Evolutionary conservation across 2,113 vertebrate genomes (phyloP).

Genomic region (Hypomesus transpacificus): DNA sequence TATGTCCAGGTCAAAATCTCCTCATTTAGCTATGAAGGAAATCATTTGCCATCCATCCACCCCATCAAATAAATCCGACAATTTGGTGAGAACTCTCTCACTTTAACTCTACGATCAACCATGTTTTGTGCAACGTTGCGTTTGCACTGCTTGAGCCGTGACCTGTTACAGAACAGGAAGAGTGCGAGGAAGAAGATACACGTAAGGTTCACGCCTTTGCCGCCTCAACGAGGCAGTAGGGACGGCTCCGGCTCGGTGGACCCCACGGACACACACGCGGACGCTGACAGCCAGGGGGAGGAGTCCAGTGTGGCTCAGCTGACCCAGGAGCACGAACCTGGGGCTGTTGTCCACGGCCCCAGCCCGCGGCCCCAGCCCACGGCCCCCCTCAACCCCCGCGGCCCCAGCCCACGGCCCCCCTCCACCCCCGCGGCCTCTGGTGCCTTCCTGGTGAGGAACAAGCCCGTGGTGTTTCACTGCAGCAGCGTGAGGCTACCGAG

Average conservation of each 20-base stretch:
- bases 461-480: conserved; percentile 29
- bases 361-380: no score
- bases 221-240: neutral
- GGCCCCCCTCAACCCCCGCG: neutral
- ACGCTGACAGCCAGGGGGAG: neutral
- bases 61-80: neutral
- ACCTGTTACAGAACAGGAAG: conserved; percentile 12
- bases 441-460: conserved; percentile 25
- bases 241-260: neutral
- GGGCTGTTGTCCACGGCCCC: neutral
- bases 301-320: neutral
- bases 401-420: neutral
- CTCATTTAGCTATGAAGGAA: conserved; percentile 28
- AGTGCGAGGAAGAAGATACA: conserved; percentile 8
- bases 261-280: neutral
- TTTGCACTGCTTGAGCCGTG: no score
- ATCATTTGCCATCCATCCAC: conserved; percentile 29
- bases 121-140: neutral
- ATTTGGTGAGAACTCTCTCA: conserved; percentile 13
- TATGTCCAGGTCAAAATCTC: conserved; percentile 25
- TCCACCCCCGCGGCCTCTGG: neutral
- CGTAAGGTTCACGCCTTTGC: conserved; percentile 4
- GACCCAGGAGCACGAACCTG: neutral
- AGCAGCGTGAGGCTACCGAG: conserved; percentile 16
- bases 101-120: neutral